Evolutionary conservation across 2,888 invertebrate species (phyloP), one percentile per base, ranked within the genome.

Genomic region (Heliconius charithonia): DNA sequence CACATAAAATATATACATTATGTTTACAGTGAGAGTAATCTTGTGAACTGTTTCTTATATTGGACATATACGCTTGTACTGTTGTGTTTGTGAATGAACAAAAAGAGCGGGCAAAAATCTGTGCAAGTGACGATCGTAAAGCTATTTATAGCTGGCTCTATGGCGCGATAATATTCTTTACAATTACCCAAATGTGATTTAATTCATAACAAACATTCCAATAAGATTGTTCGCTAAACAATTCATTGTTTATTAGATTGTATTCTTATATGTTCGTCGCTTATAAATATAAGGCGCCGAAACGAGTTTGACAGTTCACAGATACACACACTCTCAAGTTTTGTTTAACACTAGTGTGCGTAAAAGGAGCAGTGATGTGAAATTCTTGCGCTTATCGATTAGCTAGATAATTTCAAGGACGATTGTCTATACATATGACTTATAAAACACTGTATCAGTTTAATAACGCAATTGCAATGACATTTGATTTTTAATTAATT

Each of bases 291-390:
- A 88, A 87, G 87, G 89, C 91, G 92, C 92, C 90, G 85, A 91
- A 93, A 94, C 94, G 85, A 86, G 93, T 94, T 94, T 94, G 94
- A 94, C 94, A 94, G 91, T 90, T 93, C 92, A 89, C 83, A 76
- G 80, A 87, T 84, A 84, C 88, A 92, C 89, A 91, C 93, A 89
- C 82, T 85, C 83, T 82, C 73, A 82, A 73, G 77, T 45, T 77
- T 77, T 82, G 63, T 81, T 90, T 89, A 91, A 9, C 22, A 22
- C 51, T 89, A 90, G 93, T 94, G 90, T 93, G 92, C 81, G 90
- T 89, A 81, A 76, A 82, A 79, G 80, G 84, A 80, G 79, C 81
- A 94, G 93, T 93, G 93, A 93, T 93, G 93, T 92, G 91, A 93
- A 92, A 87, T 93, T 92, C 90, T 90, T 92, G 86, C 86, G 89